Percentiles rank a stretch among this genome's conserved stretches.
phyloP scores from a whole-genome alignment of 2,797 vertebrate species.

The Catostomus latipinnis region DNA sequence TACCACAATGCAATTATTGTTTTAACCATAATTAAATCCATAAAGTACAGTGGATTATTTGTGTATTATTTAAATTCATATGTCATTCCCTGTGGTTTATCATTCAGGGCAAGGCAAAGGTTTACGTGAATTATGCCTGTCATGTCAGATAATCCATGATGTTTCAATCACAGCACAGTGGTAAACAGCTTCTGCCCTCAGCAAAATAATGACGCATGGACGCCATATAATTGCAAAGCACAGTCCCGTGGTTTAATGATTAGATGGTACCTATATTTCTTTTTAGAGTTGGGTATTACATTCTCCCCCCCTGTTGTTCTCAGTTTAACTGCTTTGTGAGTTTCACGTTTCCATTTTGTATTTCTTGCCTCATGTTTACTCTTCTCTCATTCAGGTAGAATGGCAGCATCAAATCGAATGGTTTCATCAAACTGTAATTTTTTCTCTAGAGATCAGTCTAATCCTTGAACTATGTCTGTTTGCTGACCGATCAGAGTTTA shows the following conservation, averaged over 20 bases:
- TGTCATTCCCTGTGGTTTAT: slow-evolving; percentile 10
- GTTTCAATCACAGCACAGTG: slow-evolving; percentile 37
- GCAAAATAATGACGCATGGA: slow-evolving; percentile 16
- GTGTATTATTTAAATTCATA: slow-evolving; percentile 2
- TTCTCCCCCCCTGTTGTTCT: background rate
- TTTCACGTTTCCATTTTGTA: background rate
- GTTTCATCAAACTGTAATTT: slow-evolving; percentile 25
- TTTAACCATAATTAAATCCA: slow-evolving; percentile 17
- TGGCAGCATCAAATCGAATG: background rate
- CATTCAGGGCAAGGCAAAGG: slow-evolving; percentile 12
- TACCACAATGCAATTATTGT: slow-evolving; percentile 24
- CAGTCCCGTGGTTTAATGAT: slow-evolving; percentile 38
- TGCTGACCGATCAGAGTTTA: slow-evolving; percentile 40
- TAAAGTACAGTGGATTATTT: slow-evolving; percentile 3
- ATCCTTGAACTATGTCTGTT: slow-evolving; percentile 35
- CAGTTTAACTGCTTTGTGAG: background rate
- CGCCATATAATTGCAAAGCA: background rate
- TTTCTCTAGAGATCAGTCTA: slow-evolving; percentile 37
- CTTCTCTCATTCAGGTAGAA: background rate
- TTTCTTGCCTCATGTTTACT: background rate
- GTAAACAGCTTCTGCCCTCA: slow-evolving; percentile 8
- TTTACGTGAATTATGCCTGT: slow-evolving; percentile 32
- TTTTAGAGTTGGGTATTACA: background rate
- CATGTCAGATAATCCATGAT: slow-evolving; percentile 45
- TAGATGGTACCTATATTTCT: slow-evolving; percentile 27